Conservation (phyloP, 2,797 vertebrate species). For the Chromobotia macracanthus region DNA sequence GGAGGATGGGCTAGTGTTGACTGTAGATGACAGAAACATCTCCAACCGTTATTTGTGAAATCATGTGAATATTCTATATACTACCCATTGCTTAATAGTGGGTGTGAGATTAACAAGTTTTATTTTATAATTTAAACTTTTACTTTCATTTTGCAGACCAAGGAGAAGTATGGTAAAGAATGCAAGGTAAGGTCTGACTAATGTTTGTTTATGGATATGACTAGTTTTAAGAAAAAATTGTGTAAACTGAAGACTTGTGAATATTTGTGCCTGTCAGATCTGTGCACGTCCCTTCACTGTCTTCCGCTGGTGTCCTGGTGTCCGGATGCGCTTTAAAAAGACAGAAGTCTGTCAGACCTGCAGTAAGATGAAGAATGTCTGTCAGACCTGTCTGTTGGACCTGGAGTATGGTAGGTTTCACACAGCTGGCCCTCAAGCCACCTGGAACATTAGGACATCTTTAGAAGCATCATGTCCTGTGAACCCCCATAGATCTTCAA, state of each 20-base stretch:
- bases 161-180: conserved; percentile 98
- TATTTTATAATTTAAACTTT: not conserved
- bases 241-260: not conserved
- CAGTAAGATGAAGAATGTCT: conserved; percentile 98
- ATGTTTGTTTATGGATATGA: not conserved
- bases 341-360: conserved; percentile 98
- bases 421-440: too few species aligned
- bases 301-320: conserved; percentile 95
- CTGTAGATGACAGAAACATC: too few species aligned
- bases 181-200: conserved; percentile 86
- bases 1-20: too few species aligned
- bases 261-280: conserved; percentile 76
- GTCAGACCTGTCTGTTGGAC: conserved; percentile 95
- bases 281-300: conserved; percentile 97
- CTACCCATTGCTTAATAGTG: not conserved
- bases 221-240: not conserved
- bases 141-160: conserved; percentile 79
- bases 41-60: too few species aligned
- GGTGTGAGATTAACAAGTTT: too few species aligned
- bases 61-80: too few species aligned
- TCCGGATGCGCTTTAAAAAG: conserved; percentile 98
- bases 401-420: conserved; percentile 86
- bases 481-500: conserved; percentile 61
- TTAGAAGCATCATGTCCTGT: too few species aligned
- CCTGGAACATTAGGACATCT: too few species aligned